phyloP scores from a whole-genome alignment of 64 coral and sea anemone species.

The Montipora efflorescens region DNA sequence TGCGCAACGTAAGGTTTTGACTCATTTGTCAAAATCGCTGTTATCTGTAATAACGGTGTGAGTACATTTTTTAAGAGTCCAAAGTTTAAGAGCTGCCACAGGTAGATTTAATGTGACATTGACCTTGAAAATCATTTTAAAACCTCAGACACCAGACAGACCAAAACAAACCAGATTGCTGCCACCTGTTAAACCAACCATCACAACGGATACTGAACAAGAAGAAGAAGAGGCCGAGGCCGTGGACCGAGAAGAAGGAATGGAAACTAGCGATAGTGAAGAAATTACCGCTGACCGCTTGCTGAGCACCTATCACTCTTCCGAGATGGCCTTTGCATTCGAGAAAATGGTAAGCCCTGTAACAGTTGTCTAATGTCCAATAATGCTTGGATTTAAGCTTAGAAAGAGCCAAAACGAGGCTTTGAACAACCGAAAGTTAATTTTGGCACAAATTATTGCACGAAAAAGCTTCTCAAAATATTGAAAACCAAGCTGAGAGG shows the following conservation, averaged over 20 bases:
- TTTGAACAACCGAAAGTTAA: no score
- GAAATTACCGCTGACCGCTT: slow-evolving; percentile 35
- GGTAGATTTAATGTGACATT: background rate
- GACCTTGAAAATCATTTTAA: background rate
- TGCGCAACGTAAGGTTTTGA: no score
- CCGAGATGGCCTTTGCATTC: slow-evolving; percentile 28
- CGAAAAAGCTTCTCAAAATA: no score
- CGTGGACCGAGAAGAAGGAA: background rate
- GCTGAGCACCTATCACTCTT: slow-evolving; percentile 64
- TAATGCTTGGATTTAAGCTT: background rate
- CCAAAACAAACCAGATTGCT: background rate
- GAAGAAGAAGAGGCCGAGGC: slow-evolving; percentile 34
- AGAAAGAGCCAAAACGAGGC: background rate
- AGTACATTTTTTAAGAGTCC: background rate
- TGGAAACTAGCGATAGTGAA: slow-evolving; percentile 5
- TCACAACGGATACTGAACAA: slow-evolving; percentile 22
- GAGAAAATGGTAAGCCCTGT: slow-evolving; percentile 38
- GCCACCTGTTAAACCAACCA: background rate
- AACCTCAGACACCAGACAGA: slow-evolving; percentile 24
- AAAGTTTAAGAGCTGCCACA: background rate
- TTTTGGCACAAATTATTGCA: no score
- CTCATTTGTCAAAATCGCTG: no score
- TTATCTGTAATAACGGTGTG: no score
- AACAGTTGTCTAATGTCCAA: no score
- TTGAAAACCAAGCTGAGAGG: no score